Base-by-base conservation (phyloP, 2,113 vertebrate species). In the Leptosomus discolor region DNA sequence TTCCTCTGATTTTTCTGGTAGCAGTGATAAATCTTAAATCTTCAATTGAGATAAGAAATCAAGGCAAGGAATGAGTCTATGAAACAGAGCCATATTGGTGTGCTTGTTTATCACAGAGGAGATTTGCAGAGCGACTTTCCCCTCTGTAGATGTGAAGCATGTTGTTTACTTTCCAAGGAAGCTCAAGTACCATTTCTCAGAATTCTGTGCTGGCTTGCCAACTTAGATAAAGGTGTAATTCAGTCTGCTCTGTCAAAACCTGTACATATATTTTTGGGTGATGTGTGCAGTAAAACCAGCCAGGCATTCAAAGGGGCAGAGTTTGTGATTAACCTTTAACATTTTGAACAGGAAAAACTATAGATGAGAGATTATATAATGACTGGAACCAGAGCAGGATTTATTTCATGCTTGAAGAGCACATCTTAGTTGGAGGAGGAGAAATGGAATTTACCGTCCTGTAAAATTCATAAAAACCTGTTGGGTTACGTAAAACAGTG, bases 351-450 rank as follows among this genome's bases (percentile, higher is more conserved):
- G 36, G 64, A 84, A 92, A 90, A 95, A 70, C 75, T 97, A 53
- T 37, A 50, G 34, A 30, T 58, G 85, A 79, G 45, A 36, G 50
- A 50, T 88, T 94, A 94, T 95, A 64, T 93, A 96, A 95, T n/a
- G 64, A 58, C 70, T 88, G 87, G 90, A 90, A 85, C 64, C 36
- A 63, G 45, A 85, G 51, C 71, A 89, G 36, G 29, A 61, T 61
- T 92, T 85, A 50, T 95, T 95, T 95, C 67, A 60, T 95, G 88
- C 94, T 92, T 88, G 83, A 93, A 71, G 73, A 92, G 53, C 45
- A 14, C 77, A 45, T 83, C 67, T 79, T 61, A 74, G 74, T 93
- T 93, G 84, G 45, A 90, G 60, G 34, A 87, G 75, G 64, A 85
- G 84, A 91, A 71, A 70, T 77, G 71, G 85, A 82, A 87, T 96